These are phyloP conservation scores for Protomyctophum bolini DNA, from an alignment of 2,113 vertebrate genomes.

Conservation along the genomic window DNA sequence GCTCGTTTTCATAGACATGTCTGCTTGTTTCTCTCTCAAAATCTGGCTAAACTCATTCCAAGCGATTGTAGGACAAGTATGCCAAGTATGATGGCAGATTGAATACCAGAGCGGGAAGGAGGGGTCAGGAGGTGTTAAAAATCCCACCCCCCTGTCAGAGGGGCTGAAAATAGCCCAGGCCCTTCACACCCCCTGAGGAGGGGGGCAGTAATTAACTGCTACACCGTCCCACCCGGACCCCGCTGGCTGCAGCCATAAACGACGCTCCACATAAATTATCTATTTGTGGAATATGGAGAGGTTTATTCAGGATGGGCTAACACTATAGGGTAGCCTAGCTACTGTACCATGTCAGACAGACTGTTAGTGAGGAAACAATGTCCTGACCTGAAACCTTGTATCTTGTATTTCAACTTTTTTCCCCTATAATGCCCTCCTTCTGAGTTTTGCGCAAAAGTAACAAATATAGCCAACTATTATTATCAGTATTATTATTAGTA, in stretches of 20 bases:
- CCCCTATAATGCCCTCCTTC: no score
- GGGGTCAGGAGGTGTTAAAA: slow-evolving; percentile 46
- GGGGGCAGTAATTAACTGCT: slow-evolving; percentile 44
- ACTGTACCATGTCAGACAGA: not conserved
- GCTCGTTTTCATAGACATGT: not conserved
- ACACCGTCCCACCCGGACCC: slow-evolving; percentile 24
- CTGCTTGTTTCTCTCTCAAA: not conserved
- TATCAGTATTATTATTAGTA: no score
- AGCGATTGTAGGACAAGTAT: slow-evolving; percentile 38
- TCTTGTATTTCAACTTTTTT: not conserved
- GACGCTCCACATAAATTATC: not conserved
- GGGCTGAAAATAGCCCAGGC: slow-evolving; percentile 50
- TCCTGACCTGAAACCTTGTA: not conserved
- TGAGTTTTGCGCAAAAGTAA: not conserved
- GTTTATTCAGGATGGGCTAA: slow-evolving; percentile 27
- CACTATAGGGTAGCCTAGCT: no score
- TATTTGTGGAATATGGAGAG: slow-evolving; percentile 33
- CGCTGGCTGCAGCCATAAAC: not conserved
- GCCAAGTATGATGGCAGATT: slow-evolving; percentile 46
- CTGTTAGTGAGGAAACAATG: not conserved
- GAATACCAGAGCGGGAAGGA: slow-evolving; percentile 24
- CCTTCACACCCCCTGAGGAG: slow-evolving; percentile 38
- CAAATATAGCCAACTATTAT: no score
- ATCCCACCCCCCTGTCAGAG: slow-evolving; percentile 29
- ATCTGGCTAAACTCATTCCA: slow-evolving; percentile 26